Conservation (phyloP, 2,113 vertebrate species). For the Pituophis catenifer region DNA sequence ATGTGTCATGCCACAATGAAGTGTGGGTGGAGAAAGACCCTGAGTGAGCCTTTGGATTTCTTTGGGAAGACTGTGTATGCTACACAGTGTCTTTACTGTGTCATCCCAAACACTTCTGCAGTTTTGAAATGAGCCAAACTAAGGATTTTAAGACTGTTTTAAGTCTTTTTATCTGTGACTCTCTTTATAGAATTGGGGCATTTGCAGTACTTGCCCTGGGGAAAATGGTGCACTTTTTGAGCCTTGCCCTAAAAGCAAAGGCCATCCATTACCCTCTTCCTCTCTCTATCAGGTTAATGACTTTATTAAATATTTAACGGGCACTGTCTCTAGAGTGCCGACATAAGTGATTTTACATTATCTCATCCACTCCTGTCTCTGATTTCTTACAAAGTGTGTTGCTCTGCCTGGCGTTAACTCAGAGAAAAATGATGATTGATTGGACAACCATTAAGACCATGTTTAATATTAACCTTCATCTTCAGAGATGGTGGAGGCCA, state of each 20-base stretch:
- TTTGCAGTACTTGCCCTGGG: slow-evolving; percentile 61
- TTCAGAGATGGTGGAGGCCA: slow-evolving; percentile 39
- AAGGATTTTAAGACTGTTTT: slow-evolving; percentile 56
- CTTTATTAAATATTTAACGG: slow-evolving; percentile 76
- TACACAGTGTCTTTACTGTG: slow-evolving; percentile 25
- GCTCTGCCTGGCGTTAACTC: slow-evolving; percentile 68
- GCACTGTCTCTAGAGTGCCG: slow-evolving; percentile 69
- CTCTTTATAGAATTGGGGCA: slow-evolving; percentile 63
- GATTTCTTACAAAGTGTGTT: slow-evolving; percentile 75
- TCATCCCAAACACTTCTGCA: slow-evolving; percentile 21
- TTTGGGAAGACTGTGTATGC: slow-evolving; percentile 1
- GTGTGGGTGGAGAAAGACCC: not conserved
- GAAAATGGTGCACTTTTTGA: slow-evolving; percentile 57
- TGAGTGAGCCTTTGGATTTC: slow-evolving; percentile 56
- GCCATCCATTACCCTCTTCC: slow-evolving; percentile 68
- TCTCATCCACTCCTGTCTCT: slow-evolving; percentile 72
- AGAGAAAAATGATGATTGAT: slow-evolving; percentile 71
- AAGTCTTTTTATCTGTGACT: slow-evolving; percentile 65
- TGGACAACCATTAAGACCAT: slow-evolving; percentile 70
- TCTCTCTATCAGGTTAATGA: slow-evolving; percentile 74
- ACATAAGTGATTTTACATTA: slow-evolving; percentile 75
- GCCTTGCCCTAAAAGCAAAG: slow-evolving; percentile 59
- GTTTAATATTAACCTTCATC: slow-evolving; percentile 69
- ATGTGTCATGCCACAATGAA: not conserved
- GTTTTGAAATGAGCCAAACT: slow-evolving; percentile 29